Conservation (phyloP, 2,888 invertebrate species). For the Rhopalosiphum nymphaeae region DNA sequence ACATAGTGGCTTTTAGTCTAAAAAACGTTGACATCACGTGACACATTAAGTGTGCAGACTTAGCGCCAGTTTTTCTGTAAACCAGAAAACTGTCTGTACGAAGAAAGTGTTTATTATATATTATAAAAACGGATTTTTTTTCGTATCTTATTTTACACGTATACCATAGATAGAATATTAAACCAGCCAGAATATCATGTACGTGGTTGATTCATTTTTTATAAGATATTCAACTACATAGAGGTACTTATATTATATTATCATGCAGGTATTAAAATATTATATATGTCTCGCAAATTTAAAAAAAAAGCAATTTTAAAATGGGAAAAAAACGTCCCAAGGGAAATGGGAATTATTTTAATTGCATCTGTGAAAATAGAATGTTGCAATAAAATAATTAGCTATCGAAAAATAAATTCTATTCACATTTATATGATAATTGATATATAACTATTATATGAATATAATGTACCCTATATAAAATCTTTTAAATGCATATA, state of each 20-base stretch:
- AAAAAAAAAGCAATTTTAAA: background rate
- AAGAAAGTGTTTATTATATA: background rate
- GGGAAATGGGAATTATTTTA: background rate
- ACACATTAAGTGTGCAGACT: constrained; percentile 8
- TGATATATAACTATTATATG: background rate
- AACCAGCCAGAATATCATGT: background rate
- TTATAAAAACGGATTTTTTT: background rate
- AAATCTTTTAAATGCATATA: background rate
- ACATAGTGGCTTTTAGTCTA: constrained; percentile 10
- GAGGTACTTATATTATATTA: background rate
- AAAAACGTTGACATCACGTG: constrained; percentile 10
- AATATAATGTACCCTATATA: background rate
- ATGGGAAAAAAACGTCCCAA: background rate
- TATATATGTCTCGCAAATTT: background rate
- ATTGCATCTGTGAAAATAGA: background rate
- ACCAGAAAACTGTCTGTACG: background rate
- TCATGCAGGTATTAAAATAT: background rate
- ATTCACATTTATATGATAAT: background rate
- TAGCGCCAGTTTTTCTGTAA: background rate
- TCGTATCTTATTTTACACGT: background rate
- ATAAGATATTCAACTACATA: background rate
- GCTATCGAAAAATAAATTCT: background rate
- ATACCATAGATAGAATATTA: background rate
- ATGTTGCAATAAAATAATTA: background rate
- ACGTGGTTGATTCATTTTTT: background rate